A percentile compares a stretch with the other conserved stretches of the same genome.
Evolutionary conservation across 2,888 invertebrate species (phyloP).

Genomic region (Drosophila demipolita): DNA sequence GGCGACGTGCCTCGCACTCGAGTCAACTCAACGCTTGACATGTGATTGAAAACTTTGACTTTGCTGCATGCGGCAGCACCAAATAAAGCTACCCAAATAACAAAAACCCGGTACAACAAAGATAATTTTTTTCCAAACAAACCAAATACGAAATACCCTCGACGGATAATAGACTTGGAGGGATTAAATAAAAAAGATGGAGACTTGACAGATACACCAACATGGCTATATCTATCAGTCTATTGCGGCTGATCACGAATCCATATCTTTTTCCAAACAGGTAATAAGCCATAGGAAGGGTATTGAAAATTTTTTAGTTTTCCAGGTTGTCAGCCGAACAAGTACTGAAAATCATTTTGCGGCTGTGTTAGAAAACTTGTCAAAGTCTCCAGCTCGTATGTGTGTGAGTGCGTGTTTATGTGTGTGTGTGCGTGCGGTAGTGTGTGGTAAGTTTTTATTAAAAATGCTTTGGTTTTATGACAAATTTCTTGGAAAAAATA

Average conservation of each 20-base stretch:
- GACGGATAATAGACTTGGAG: not conserved
- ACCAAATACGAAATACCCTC: not conserved
- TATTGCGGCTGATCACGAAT: not conserved
- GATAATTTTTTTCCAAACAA: too few relatives aligned
- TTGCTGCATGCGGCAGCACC: slow-evolving; percentile 69
- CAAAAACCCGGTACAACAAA: slow-evolving; percentile 1
- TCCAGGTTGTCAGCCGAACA: slow-evolving; percentile 30
- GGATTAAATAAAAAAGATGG: not conserved
- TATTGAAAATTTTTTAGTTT: slow-evolving; percentile 18
- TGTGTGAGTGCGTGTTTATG: slow-evolving; percentile 2
- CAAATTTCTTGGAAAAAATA: slow-evolving; percentile 51
- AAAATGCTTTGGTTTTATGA: slow-evolving; percentile 66
- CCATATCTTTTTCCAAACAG: too few relatives aligned
- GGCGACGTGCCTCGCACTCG: slow-evolving; percentile 57
- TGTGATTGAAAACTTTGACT: slow-evolving; percentile 82
- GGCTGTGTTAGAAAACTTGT: slow-evolving; percentile 55
- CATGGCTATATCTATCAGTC: not conserved
- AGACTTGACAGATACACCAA: not conserved
- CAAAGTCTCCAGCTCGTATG: slow-evolving; percentile 38
- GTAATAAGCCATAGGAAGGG: not conserved
- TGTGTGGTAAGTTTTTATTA: slow-evolving; percentile 64
- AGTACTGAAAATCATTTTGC: slow-evolving; percentile 47
- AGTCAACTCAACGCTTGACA: slow-evolving; percentile 77
- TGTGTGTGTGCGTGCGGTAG: slow-evolving; percentile 15
- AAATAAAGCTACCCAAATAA: slow-evolving; percentile 26